Evolutionary conservation across 2,888 invertebrate species (phyloP).

Genomic region (Tridacna gigas): DNA sequence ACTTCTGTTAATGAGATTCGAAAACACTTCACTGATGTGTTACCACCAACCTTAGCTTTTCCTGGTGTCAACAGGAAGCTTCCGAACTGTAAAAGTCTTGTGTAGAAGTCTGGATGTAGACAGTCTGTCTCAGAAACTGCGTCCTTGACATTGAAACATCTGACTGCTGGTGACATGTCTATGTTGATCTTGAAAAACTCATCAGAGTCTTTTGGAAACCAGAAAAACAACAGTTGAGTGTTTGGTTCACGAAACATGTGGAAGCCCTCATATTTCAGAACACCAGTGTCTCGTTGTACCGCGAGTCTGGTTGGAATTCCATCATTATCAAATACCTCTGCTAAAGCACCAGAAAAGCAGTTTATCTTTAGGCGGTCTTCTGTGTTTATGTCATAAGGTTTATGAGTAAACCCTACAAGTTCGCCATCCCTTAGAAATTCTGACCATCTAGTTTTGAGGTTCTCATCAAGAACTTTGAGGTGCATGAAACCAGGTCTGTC

Average conservation of each 20-base stretch:
- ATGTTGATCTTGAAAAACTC: not conserved
- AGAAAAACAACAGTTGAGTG: not conserved
- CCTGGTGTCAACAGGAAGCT: constrained; percentile 1
- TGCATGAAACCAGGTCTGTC: not conserved
- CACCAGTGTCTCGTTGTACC: not conserved
- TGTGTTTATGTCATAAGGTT: not conserved
- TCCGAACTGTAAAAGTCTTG: not conserved
- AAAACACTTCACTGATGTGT: not conserved
- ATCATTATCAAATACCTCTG: not conserved
- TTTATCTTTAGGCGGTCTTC: not conserved
- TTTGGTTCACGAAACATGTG: not conserved
- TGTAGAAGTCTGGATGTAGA: not conserved
- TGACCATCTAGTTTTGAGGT: not conserved
- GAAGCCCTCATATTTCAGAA: not conserved
- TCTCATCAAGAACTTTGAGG: not conserved
- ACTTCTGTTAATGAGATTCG: constrained; percentile 1
- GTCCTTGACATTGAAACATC: not conserved
- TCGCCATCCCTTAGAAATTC: not conserved
- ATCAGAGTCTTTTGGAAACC: not conserved
- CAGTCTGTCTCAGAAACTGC: not conserved
- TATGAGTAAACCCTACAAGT: not conserved
- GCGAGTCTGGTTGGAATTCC: not conserved
- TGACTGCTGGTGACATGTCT: not conserved
- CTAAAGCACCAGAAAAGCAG: not conserved
- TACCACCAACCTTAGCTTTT: not conserved